Conservation (phyloP, 2,797 vertebrate genomes). For the Rachycentron canadum region DNA sequence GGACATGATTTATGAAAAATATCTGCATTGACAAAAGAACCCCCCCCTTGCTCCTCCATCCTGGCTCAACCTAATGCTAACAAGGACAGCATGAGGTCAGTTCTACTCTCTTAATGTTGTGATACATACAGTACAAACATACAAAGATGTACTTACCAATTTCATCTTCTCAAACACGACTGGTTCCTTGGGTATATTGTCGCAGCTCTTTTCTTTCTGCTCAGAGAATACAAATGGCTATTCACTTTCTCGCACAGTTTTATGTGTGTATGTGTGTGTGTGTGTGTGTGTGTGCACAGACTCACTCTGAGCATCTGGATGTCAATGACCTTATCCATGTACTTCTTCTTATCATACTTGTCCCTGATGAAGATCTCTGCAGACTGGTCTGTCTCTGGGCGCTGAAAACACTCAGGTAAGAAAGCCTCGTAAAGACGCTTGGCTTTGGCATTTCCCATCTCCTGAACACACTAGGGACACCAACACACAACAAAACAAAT, state of each 20-base stretch:
- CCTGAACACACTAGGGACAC: constrained; percentile 92
- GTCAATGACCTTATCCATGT: constrained; percentile 96
- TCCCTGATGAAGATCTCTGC: constrained; percentile 96
- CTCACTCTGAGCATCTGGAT: constrained; percentile 92
- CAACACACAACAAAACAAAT: constrained; percentile 14
- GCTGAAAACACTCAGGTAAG: constrained; percentile 95
- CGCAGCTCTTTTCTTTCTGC: constrained; percentile 95
- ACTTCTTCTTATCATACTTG: constrained; percentile 99
- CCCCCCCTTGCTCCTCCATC: neutral
- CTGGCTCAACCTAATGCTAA: neutral
- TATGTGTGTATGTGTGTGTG: too few relatives aligned
- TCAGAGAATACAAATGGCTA: constrained; percentile 39
- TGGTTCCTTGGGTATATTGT: constrained; percentile 89
- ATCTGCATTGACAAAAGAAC: constrained; percentile 21
- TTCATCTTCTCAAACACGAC: constrained; percentile 99
- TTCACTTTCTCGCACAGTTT: neutral
- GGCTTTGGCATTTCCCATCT: constrained; percentile 98
- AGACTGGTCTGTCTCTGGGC: constrained; percentile 95
- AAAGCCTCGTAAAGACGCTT: constrained; percentile 96
- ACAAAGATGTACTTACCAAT: constrained; percentile 85
- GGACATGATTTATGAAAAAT: constrained; percentile 13
- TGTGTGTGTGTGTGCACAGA: constrained; percentile 12
- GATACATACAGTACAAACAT: neutral
- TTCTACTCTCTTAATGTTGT: constrained; percentile 1
- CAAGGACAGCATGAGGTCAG: neutral